phyloP scores from a whole-genome alignment of 2,888 invertebrate genomes.

The Cataglyphis livida region DNA sequence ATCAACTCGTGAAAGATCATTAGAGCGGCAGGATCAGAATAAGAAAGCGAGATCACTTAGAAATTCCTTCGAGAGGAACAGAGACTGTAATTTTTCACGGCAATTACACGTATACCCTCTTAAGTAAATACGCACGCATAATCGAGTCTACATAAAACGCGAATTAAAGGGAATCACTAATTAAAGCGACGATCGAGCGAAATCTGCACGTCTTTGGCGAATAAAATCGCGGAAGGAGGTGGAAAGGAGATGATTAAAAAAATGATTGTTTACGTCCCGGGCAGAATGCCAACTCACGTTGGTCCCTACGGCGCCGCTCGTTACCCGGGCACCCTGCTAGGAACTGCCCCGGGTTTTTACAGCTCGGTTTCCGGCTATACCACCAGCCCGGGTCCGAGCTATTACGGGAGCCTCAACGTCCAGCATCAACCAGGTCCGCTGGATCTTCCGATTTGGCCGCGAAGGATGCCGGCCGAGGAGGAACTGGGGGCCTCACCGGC shows the following conservation, averaged over 20 bases:
- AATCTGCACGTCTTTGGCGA: slow-evolving; percentile 71
- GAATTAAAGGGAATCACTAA: slow-evolving; percentile 56
- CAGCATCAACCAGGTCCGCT: slow-evolving; percentile 71
- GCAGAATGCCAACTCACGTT: slow-evolving; percentile 85
- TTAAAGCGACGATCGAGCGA: slow-evolving; percentile 37
- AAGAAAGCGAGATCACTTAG: slow-evolving; percentile 17
- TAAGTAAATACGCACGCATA: not conserved
- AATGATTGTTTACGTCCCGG: slow-evolving; percentile 85
- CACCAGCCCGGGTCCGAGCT: slow-evolving; percentile 66
- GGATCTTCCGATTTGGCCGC: slow-evolving; percentile 83
- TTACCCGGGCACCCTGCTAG: slow-evolving; percentile 83
- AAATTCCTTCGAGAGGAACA: slow-evolving; percentile 8
- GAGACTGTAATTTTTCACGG: slow-evolving; percentile 14
- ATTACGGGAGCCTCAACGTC: slow-evolving; percentile 73
- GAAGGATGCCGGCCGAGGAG: slow-evolving; percentile 84
- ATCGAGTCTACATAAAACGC: slow-evolving; percentile 42
- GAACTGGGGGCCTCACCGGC: slow-evolving; percentile 79
- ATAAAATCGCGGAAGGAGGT: slow-evolving; percentile 6
- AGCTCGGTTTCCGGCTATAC: slow-evolving; percentile 78
- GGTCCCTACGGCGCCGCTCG: slow-evolving; percentile 83
- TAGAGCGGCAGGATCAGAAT: slow-evolving; percentile 32
- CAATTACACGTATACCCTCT: not conserved
- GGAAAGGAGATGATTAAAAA: slow-evolving; percentile 57
- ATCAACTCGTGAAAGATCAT: slow-evolving; percentile 29
- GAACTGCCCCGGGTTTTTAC: slow-evolving; percentile 79